These are phyloP conservation scores for Uloborus diversus DNA, from an alignment of 1,140 invertebrate genomes.

Conservation along the genomic window DNA sequence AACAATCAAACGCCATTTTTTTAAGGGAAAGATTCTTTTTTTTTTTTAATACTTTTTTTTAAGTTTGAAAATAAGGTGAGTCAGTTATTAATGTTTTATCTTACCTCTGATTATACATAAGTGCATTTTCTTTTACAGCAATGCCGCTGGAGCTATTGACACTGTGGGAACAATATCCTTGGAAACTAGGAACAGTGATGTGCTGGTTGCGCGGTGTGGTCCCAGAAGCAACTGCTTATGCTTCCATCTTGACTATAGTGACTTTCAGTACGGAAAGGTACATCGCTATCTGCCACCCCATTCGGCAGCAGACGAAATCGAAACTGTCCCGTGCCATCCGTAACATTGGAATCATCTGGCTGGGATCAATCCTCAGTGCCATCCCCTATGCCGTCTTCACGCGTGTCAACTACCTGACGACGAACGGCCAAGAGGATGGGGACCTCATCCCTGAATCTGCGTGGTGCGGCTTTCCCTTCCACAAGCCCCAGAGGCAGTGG, in stretches of 20 bases:
- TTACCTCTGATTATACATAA: neutral
- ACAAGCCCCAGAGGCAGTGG: conserved; percentile 60
- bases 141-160: conserved; percentile 86
- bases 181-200: conserved; percentile 80
- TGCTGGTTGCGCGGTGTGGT: conserved; percentile 87
- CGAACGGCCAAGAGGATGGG: neutral
- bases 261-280: conserved; percentile 69
- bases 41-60: too few relatives aligned
- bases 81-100: neutral
- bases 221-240: conserved; percentile 86
- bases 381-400: conserved; percentile 77
- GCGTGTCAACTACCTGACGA: conserved; percentile 60
- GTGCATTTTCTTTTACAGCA: conserved; percentile 70
- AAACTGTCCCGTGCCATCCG: conserved; percentile 74
- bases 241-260: conserved; percentile 69
- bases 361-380: conserved; percentile 77
- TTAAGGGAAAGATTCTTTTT: too few relatives aligned
- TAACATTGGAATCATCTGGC: conserved; percentile 83
- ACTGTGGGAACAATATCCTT: conserved; percentile 95
- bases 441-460: conserved; percentile 61
- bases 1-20: too few relatives aligned
- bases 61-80: too few relatives aligned
- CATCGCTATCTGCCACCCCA: conserved; percentile 84
- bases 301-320: conserved; percentile 36
- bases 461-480: conserved; percentile 63